Evolutionary conservation across 2,797 vertebrate genomes (phyloP).

Genomic region (Naso thynnoides): DNA sequence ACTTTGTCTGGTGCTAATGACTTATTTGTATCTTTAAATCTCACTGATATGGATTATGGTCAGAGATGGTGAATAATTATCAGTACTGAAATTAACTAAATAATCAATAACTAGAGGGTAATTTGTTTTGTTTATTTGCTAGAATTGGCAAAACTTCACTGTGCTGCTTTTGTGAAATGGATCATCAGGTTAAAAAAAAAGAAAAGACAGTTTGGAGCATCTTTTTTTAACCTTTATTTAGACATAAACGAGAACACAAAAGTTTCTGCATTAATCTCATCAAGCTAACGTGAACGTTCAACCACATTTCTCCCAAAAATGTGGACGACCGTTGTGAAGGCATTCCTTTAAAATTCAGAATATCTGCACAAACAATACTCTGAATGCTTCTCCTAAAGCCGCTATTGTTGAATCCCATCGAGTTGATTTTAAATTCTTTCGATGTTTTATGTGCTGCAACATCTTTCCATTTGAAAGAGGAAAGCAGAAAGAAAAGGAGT

Average conservation of each 20-base stretch:
- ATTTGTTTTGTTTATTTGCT: too few species aligned
- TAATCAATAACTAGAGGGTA: too few species aligned
- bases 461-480: conserved; percentile 5
- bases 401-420: background rate
- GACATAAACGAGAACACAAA: background rate
- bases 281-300: background rate
- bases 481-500: conserved; percentile 4
- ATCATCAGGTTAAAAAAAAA: background rate
- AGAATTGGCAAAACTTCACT: too few species aligned
- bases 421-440: background rate
- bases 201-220: background rate
- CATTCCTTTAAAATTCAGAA: background rate
- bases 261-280: background rate
- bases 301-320: conserved; percentile 4
- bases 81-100: too few species aligned
- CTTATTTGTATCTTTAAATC: too few species aligned
- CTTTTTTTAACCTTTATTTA: background rate
- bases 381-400: background rate
- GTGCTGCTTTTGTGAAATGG: too few species aligned
- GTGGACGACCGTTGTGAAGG: conserved; percentile 2
- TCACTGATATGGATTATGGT: too few species aligned
- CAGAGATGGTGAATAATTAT: too few species aligned
- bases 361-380: background rate
- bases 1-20: too few species aligned
- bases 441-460: background rate